Evolutionary conservation across 2,888 invertebrate genomes (phyloP), one percentile per base, ranked within the genome.

Genomic region (Sesia bembeciformis): DNA sequence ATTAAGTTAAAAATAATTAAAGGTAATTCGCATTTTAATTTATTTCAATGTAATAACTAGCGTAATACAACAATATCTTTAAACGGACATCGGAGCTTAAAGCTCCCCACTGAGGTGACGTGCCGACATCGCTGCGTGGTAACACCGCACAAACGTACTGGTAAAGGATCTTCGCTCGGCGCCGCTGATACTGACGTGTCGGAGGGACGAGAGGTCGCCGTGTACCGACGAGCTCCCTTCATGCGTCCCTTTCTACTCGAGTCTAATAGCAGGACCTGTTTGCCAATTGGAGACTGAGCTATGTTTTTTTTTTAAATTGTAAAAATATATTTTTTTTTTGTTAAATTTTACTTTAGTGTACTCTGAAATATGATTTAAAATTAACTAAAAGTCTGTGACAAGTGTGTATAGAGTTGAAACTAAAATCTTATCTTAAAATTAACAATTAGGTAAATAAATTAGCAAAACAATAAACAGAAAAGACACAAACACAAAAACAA

Each of bases 211-310:
- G 89, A 89, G 54, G 89, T 86, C 54, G 86, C 81, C 51, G 88
- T 89, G 72, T 89, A 88, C 62, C 89, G 78, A 60, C 89, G 76
- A 57, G 67, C 68, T 51, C 87, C 85, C 56, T 82, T 79, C 69
- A 74, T 68, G 62, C 87, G 74, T 59, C 81, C 76, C 66, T 88
- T 88, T 70, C 84, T 88, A 88, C 85, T 86, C 76, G 87, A 81
- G 74, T 89, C 89, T 86, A 89, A 88, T 74, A 89, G 80, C 81
- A 89, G 87, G 80, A 89, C 89, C 88, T 88, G 89, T 80, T 71
- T 84, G 81, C 86, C 87, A 89, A 88, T 85, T 70, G 63, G 66
- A 71, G 62, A 71, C 72, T 79, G 66, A 75, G 70, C 52, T 54
- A 58, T 58, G 42, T 6, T 42, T 23, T 23, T 23, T 23, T 23